Percentiles rank a stretch among this genome's conserved stretches.
phyloP scores from a whole-genome alignment of 2,888 invertebrate species.

The Protonemura montana region DNA sequence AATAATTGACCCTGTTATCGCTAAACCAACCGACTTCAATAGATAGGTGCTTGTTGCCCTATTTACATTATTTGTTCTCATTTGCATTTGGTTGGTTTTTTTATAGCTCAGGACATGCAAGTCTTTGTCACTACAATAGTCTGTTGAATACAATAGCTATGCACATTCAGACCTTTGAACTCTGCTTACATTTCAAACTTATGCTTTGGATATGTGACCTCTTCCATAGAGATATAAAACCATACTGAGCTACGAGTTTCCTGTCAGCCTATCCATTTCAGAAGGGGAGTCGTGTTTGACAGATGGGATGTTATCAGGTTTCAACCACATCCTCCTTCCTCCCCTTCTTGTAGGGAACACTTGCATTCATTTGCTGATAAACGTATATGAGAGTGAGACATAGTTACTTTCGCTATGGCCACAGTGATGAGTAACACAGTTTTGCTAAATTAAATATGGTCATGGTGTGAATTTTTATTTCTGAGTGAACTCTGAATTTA shows the following conservation, averaged over 20 bases:
- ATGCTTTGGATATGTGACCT: not conserved
- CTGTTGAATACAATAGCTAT: not conserved
- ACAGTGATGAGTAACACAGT: too few species aligned
- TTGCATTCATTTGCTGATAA: not conserved
- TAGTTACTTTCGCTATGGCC: not conserved
- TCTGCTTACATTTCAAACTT: not conserved
- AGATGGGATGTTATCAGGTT: constrained; percentile 16
- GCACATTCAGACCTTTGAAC: not conserved
- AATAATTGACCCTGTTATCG: not conserved
- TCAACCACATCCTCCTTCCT: constrained; percentile 4
- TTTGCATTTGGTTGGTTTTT: not conserved
- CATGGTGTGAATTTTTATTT: not conserved
- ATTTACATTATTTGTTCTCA: not conserved
- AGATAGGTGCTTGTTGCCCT: not conserved
- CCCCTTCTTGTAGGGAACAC: not conserved
- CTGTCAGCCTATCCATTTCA: not conserved
- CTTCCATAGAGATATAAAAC: not conserved
- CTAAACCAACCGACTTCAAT: not conserved
- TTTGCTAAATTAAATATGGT: not conserved
- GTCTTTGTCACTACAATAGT: not conserved
- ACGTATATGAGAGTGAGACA: not conserved
- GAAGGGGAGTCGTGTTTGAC: not conserved
- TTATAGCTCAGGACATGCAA: too few species aligned
- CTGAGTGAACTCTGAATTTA: not conserved
- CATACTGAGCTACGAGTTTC: not conserved